These are phyloP conservation scores for Dasysyrphus albostriatus DNA, from an alignment of 2,888 invertebrate genomes.

Conservation along the genomic window DNA sequence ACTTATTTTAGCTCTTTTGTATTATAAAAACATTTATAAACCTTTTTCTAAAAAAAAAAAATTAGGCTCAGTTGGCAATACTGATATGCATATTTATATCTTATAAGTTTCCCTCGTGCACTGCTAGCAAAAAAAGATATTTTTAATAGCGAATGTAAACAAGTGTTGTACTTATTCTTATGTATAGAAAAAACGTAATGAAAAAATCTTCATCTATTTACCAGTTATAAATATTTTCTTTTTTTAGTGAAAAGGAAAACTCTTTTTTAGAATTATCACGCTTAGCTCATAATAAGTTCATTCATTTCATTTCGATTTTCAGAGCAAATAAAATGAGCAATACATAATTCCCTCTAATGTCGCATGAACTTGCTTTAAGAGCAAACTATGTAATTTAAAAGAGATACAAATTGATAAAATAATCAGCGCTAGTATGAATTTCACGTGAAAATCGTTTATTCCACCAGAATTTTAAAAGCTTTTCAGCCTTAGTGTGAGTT, in stretches of 20 bases:
- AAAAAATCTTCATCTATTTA: constrained; percentile 11
- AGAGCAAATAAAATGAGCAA: not conserved
- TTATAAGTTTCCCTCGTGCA: not conserved
- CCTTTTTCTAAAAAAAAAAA: not conserved
- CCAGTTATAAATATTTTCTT: not conserved
- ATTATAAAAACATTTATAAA: too few species aligned
- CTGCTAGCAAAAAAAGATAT: constrained; percentile 40
- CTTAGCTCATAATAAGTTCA: constrained; percentile 56
- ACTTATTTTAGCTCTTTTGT: too few species aligned
- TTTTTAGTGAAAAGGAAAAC: constrained; percentile 8
- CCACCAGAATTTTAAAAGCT: too few species aligned
- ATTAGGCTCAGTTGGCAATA: not conserved
- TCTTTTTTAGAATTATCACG: constrained; percentile 38
- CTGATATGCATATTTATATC: not conserved
- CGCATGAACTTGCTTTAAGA: not conserved
- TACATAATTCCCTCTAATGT: not conserved
- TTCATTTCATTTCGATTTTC: constrained; percentile 51
- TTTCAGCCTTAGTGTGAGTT: too few species aligned
- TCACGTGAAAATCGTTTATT: too few species aligned
- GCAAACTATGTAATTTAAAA: too few species aligned
- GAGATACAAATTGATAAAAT: too few species aligned
- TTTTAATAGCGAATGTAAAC: constrained; percentile 64
- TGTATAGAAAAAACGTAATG: not conserved
- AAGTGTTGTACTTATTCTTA: constrained; percentile 11
- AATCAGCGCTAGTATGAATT: too few species aligned